Conservation (phyloP, 2,113 vertebrate genomes). For the Arothron firmamentum region DNA sequence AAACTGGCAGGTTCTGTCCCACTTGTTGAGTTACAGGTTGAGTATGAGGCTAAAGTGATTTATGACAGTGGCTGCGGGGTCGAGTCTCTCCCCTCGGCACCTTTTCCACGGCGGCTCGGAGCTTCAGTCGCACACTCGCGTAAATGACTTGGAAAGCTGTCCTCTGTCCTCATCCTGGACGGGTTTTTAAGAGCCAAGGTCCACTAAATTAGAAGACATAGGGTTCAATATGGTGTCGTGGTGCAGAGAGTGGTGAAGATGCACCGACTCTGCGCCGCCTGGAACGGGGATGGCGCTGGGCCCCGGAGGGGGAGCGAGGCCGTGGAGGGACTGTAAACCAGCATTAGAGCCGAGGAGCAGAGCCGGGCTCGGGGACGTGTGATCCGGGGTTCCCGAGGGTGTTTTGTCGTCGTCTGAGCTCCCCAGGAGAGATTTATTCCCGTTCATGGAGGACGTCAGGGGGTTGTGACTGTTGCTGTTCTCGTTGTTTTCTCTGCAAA, state of each 20-base stretch:
- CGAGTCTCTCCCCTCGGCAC: conserved; percentile 55
- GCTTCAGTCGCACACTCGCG: neutral
- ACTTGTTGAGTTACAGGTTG: conserved; percentile 21
- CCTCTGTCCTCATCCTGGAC: conserved; percentile 28
- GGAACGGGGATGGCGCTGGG: conserved; percentile 94
- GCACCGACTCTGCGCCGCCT: conserved; percentile 84
- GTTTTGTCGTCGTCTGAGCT: conserved; percentile 99
- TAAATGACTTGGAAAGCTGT: neutral
- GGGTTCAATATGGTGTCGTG: conserved; percentile 99
- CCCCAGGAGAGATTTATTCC: conserved; percentile 94
- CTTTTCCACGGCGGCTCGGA: conserved; percentile 26
- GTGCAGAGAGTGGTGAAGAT: conserved; percentile 95
- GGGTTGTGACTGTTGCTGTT: conserved; percentile 94
- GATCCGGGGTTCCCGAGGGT: conserved; percentile 93
- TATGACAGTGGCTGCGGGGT: conserved; percentile 28
- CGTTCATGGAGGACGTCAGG: conserved; percentile 92
- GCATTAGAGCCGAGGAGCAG: conserved; percentile 86
- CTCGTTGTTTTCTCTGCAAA: conserved; percentile 94
- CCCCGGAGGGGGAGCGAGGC: conserved; percentile 92
- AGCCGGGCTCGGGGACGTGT: conserved; percentile 89
- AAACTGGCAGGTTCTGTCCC: conserved; percentile 1
- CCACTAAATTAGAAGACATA: conserved; percentile 97
- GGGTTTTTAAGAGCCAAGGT: conserved; percentile 91
- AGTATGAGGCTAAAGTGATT: conserved; percentile 45
- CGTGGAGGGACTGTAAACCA: conserved; percentile 86